Evolutionary conservation across 2,113 vertebrate species (phyloP).

Genomic region (Periophthalmus modestus): DNA sequence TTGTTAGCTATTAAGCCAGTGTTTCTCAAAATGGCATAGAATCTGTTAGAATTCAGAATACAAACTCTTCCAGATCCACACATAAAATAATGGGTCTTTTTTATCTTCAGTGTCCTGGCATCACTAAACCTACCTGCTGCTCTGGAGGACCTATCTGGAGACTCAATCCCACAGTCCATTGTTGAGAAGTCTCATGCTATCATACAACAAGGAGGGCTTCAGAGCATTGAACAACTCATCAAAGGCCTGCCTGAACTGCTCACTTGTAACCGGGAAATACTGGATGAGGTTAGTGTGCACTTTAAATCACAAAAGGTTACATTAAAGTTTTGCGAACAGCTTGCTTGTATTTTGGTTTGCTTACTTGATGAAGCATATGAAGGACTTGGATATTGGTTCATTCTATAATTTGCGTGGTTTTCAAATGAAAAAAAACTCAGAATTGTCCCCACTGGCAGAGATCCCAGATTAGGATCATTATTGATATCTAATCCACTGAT

Average conservation of each 20-base stretch:
- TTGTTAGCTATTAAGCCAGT: neutral
- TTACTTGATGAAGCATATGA: slow-evolving; percentile 37
- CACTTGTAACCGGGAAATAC: slow-evolving; percentile 94
- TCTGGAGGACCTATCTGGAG: slow-evolving; percentile 94
- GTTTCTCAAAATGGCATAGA: neutral
- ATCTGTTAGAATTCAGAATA: neutral
- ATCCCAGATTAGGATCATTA: slow-evolving; percentile 63
- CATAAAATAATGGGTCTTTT: neutral
- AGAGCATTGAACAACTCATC: slow-evolving; percentile 94
- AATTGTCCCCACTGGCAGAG: slow-evolving; percentile 50
- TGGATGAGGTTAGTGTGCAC: slow-evolving; percentile 84
- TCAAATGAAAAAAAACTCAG: slow-evolving; percentile 37
- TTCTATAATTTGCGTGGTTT: slow-evolving; percentile 28
- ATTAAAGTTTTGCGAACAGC: slow-evolving; percentile 21
- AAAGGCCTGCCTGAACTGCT: slow-evolving; percentile 93
- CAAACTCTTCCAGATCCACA: neutral
- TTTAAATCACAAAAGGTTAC: slow-evolving; percentile 25
- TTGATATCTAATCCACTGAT: slow-evolving; percentile 59
- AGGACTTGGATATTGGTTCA: slow-evolving; percentile 17
- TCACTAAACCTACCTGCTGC: slow-evolving; percentile 97
- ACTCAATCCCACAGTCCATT: slow-evolving; percentile 94
- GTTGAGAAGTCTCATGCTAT: slow-evolving; percentile 88
- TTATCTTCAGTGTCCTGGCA: slow-evolving; percentile 84
- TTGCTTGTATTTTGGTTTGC: slow-evolving; percentile 34
- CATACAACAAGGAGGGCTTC: slow-evolving; percentile 90